Evolutionary conservation across 2,113 vertebrate species (phyloP).

Genomic region (Emydura subglobosa): DNA sequence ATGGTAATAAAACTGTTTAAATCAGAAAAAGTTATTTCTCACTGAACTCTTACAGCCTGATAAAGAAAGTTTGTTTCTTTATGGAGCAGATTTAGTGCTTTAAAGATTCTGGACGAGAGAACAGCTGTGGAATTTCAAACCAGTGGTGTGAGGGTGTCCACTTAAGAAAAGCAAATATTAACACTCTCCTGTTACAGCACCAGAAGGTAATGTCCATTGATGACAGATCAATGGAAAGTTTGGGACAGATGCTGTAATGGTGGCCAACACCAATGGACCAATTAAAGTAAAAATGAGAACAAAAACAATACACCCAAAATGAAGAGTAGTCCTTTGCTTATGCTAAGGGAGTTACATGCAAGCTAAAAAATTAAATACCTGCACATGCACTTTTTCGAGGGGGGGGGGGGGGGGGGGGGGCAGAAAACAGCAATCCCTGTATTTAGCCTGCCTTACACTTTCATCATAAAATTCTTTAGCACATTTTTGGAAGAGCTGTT

Average conservation of each 20-base stretch:
- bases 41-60: not conserved
- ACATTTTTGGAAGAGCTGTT: not conserved
- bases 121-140: not conserved
- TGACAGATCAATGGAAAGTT: not conserved
- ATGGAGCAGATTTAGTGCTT: not conserved
- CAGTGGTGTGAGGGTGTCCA: not conserved
- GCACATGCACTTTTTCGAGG: not conserved
- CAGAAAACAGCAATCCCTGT: not conserved
- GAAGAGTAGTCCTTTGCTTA: not conserved
- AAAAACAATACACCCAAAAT: not conserved
- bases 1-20: not conserved
- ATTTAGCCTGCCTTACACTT: not conserved
- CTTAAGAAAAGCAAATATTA: not conserved
- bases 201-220: not conserved
- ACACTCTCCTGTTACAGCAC: not conserved
- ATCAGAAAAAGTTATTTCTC: not conserved
- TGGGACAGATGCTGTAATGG: not conserved
- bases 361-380: not conserved
- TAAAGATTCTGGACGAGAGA: not conserved
- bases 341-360: not conserved
- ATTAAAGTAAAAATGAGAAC: not conserved
- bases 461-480: not conserved
- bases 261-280: fast-evolving
- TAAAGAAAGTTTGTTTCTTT: not conserved
- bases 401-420: not conserved